Evolutionary conservation across 1,140 invertebrate species (phyloP), one percentile per base, ranked within the genome.

Genomic region (Manduca sexta): DNA sequence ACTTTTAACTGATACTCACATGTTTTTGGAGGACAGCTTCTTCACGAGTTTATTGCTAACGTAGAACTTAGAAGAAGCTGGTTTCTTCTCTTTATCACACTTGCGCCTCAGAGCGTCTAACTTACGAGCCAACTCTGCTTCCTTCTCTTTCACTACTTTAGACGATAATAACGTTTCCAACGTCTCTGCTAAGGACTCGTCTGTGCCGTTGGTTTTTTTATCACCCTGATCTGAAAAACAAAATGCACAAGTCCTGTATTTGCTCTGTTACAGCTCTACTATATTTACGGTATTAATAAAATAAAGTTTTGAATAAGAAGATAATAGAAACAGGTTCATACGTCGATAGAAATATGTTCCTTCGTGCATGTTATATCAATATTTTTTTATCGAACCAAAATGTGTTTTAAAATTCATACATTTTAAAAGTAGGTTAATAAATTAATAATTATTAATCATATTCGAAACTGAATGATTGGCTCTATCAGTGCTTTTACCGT

Each of bases 41-140:
- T 94, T 95, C 4, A 93, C 91, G 48, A 95, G 80, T 80, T 91
- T 92, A 57, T 92, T 91, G 60, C 90, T 90, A 55, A 92, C 90
- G 50, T 90, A 91, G 60, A 94, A 93, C 72, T 93, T 94, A 1
- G 90, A 90, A 42, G 88, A 88, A 69, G 90, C 90, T 0, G 86
- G 80, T n/a, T 84, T 86, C 65, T 90, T 91, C 56, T 93, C 91
- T 85, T 96, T 97, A 49, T 97, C 95, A 64, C 95, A 92, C 68
- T 97, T 97, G 69, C 95, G 94, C 37, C 90, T 87, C 37, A 98
- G 68, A 31, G 89, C 88, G 54, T 97, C 94, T 35, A 98, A 75
- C 72, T 97, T 97, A 68, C 96, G 95, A 30, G 97, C 94, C 13
- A 97, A 75, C 74, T 98, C 95, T 0, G 89, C 59, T 12, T 92